Conservation (phyloP, 1,140 invertebrate genomes). For the Ceratina calcarata region DNA sequence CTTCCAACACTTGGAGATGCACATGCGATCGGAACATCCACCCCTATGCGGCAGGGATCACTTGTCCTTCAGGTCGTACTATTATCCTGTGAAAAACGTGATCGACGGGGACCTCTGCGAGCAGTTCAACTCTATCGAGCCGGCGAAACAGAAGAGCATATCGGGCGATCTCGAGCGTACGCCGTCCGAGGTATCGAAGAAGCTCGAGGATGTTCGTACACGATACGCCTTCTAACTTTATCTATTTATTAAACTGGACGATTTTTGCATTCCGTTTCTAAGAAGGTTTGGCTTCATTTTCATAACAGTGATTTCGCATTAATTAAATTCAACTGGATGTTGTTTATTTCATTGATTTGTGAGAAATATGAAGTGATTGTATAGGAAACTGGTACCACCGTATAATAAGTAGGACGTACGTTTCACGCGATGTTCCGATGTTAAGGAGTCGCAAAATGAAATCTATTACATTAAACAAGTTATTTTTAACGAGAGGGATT, state of each 20-base stretch:
- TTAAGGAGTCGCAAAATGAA: neutral
- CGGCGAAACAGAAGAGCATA: slow-evolving; percentile 96
- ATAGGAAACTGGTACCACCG: neutral
- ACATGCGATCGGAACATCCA: slow-evolving; percentile 98
- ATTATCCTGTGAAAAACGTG: slow-evolving; percentile 99
- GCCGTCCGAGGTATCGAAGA: slow-evolving; percentile 97
- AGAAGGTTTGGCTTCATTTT: neutral
- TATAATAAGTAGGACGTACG: slow-evolving; percentile 1
- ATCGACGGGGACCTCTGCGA: slow-evolving; percentile 99
- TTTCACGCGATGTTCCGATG: slow-evolving; percentile 3
- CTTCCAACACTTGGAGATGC: slow-evolving; percentile 99
- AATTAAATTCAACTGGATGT: neutral
- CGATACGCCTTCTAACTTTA: slow-evolving; percentile 93
- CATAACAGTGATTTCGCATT: neutral
- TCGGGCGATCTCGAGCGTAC: slow-evolving; percentile 96
- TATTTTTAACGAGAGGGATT: neutral
- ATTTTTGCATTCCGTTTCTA: slow-evolving; percentile 37
- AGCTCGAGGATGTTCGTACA: slow-evolving; percentile 96
- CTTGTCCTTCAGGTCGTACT: slow-evolving; percentile 97
- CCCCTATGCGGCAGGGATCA: slow-evolving; percentile 98
- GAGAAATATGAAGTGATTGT: neutral
- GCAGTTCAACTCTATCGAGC: slow-evolving; percentile 98
- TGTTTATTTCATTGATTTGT: neutral
- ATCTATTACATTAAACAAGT: slow-evolving; percentile 7
- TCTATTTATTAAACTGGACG: neutral